Percentiles rank a stretch among this genome's conserved stretches.
phyloP scores from a whole-genome alignment of 2,888 invertebrate genomes.

The Campoletis raptor region DNA sequence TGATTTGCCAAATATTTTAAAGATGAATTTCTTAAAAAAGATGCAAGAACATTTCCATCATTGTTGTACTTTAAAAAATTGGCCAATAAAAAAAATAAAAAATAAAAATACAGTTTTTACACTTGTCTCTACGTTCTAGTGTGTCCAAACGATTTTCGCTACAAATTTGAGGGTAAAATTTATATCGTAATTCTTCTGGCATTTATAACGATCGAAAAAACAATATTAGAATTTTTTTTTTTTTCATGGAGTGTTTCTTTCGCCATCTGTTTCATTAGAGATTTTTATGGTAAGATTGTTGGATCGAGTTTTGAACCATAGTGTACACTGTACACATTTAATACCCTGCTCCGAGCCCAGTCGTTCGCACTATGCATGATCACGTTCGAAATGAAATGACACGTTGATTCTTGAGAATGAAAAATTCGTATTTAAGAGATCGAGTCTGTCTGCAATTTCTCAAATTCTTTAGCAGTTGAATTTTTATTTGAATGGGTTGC shows the following conservation, averaged over 20 bases:
- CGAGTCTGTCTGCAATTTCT: slow-evolving; percentile 18
- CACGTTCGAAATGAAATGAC: slow-evolving; percentile 66
- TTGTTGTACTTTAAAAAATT: background rate
- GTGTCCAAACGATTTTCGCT: background rate
- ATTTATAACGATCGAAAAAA: background rate
- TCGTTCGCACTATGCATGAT: slow-evolving; percentile 55
- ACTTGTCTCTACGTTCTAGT: background rate
- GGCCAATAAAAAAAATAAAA: background rate
- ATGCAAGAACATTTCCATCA: no score
- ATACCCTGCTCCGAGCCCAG: slow-evolving; percentile 4
- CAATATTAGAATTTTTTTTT: background rate
- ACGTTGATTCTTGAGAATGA: slow-evolving; percentile 63
- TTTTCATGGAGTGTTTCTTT: background rate
- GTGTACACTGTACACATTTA: background rate
- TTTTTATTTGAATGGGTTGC: background rate
- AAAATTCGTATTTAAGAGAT: slow-evolving; percentile 34
- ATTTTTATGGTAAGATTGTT: background rate
- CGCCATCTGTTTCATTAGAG: background rate
- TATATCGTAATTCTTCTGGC: background rate
- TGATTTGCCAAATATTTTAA: background rate
- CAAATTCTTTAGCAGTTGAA: background rate
- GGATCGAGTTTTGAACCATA: background rate
- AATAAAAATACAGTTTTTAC: background rate
- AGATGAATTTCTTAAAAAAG: background rate
- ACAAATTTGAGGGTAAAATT: background rate